Evolutionary conservation across 2,113 vertebrate species (phyloP), one percentile per base, ranked within the genome.

Genomic region (Galbula dea): DNA sequence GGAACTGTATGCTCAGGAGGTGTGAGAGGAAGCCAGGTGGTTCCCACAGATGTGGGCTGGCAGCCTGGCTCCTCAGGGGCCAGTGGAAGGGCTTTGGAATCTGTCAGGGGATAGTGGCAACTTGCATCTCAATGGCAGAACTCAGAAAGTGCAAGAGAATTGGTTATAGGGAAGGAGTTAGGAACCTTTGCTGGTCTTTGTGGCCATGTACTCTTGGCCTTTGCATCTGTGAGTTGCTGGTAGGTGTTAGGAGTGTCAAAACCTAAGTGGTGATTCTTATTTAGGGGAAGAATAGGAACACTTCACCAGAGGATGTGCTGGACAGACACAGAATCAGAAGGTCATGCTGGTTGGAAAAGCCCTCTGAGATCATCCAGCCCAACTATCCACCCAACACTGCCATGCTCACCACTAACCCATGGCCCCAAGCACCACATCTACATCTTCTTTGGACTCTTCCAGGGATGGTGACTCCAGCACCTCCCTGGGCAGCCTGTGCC

Each of bases 31-130:
- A 37, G 37, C 29, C 46, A 12, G 20, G 41, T 57, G 41, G 16
- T 67, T 78, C 63, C 0, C 27, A 12, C 4, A 3, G 15, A 62
- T 0, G 0, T 39, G 46, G 41, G 21, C 5, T 51, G 41, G 23
- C 52, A 65, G 12, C 39, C 20, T 27, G 54, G 24, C 30, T 36
- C 36, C 21, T 62, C 4, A 3, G 36, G 11, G 27, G n/a, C 65
- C n/a, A 0, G 1, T 1, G 1, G 36, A 41, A 52, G 39, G 41
- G n/a, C 24, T n/a, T n/a, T n/a, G n/a, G n/a, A 57, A 68, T 14
- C 24, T 49, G 10, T 52, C 71, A 39, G 6, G 6, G 6, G 54
- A 5, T 34, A 0, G 23, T 55, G 29, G 29, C 80, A 22, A 11
- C 30, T 69, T 80, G 24, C 16, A 21, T 48, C 69, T 92, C 46